Percentiles rank a stretch among this genome's conserved stretches.
These are phyloP conservation scores for Lepidochrysops patricia DNA, from an alignment of 2,888 invertebrate species.

Conservation along the genomic window DNA sequence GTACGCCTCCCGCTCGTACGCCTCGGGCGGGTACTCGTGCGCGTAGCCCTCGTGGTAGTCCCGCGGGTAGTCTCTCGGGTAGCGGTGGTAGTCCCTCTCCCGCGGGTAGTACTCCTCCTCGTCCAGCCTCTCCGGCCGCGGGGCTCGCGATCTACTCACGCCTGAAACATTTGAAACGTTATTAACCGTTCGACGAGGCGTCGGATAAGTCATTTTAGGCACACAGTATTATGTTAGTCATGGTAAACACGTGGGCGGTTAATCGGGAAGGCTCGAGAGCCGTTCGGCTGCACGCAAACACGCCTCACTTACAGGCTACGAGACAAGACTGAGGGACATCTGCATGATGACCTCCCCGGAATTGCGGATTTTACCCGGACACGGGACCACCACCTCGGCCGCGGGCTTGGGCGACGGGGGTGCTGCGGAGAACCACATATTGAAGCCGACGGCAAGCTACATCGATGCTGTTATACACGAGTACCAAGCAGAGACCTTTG, in stretches of 20 bases:
- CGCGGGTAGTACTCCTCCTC: constrained; percentile 65
- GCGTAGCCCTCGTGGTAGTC: constrained; percentile 48
- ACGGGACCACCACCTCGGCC: constrained; percentile 56
- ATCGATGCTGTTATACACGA: constrained; percentile 8
- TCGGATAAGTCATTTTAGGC: background rate
- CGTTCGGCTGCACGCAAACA: constrained; percentile 26
- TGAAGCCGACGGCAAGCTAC: constrained; percentile 23
- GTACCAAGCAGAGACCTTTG: constrained; percentile 2
- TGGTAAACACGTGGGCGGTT: constrained; percentile 7
- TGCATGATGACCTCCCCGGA: constrained; percentile 39
- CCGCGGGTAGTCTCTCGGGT: constrained; percentile 33
- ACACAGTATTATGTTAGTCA: background rate
- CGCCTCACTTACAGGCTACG: constrained; percentile 55
- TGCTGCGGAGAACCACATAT: constrained; percentile 40
- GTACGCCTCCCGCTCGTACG: constrained; percentile 55
- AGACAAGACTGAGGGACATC: constrained; percentile 41
- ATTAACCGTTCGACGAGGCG: background rate
- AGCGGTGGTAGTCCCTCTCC: constrained; percentile 33
- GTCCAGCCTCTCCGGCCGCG: constrained; percentile 73
- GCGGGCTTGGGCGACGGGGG: constrained; percentile 38
- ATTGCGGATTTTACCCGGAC: constrained; percentile 59
- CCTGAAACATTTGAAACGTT: constrained; percentile 33
- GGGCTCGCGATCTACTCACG: constrained; percentile 54
- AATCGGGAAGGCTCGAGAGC: constrained; percentile 24
- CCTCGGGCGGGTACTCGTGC: constrained; percentile 36